Percentiles rank a stretch among this genome's conserved stretches.
Evolutionary conservation across 2,797 vertebrate genomes (phyloP).

Genomic region (Mallotus villosus): DNA sequence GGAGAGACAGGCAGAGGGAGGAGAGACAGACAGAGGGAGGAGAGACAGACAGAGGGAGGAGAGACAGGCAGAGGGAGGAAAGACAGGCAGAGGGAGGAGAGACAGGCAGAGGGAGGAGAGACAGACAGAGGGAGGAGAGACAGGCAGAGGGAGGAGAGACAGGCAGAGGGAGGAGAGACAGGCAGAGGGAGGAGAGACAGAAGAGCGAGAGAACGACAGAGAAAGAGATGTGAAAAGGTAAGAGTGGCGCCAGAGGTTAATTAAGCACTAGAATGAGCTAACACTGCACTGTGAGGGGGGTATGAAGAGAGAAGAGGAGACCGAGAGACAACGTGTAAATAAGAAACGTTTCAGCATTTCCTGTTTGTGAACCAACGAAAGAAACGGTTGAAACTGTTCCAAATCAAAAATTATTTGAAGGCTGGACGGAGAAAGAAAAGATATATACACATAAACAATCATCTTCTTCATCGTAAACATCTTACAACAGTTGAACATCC

Average conservation of each 20-base stretch:
- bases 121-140: background rate
- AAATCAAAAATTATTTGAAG: background rate
- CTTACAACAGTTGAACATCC: too few relatives aligned
- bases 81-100: background rate
- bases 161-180: too few relatives aligned
- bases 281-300: slow-evolving; percentile 69
- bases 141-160: too few relatives aligned
- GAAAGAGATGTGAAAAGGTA: slow-evolving; percentile 3
- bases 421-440: too few relatives aligned
- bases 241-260: slow-evolving; percentile 57
- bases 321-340: slow-evolving; percentile 56
- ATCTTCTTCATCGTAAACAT: slow-evolving; percentile 7
- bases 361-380: too few relatives aligned
- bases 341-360: background rate
- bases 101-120: slow-evolving; percentile 17
- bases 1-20: too few relatives aligned
- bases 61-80: too few relatives aligned
- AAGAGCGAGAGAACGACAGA: background rate
- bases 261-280: slow-evolving; percentile 70
- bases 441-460: background rate
- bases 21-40: background rate
- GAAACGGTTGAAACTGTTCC: background rate
- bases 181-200: background rate
- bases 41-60: slow-evolving; percentile 1
- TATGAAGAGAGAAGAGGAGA: slow-evolving; percentile 48